Percentiles rank a stretch among this genome's conserved stretches.
These are phyloP conservation scores for Uria aalge DNA, from an alignment of 2,113 vertebrate species.

Conservation along the genomic window DNA sequence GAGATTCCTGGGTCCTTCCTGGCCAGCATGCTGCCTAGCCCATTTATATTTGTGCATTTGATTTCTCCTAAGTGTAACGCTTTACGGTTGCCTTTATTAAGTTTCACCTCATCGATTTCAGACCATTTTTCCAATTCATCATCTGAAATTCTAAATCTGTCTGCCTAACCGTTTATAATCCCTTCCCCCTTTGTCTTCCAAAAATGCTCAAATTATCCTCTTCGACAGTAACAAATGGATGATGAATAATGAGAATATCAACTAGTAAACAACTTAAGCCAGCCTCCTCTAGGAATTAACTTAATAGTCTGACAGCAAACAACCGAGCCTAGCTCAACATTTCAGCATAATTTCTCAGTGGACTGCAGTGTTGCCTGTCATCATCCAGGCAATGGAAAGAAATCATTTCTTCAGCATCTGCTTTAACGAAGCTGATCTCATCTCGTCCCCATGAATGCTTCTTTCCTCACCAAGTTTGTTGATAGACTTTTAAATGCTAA, in stretches of 20 bases:
- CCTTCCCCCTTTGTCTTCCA: neutral
- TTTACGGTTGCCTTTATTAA: constrained; percentile 32
- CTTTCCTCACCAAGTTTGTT: neutral
- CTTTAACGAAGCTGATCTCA: neutral
- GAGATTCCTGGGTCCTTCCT: neutral
- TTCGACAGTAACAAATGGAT: neutral
- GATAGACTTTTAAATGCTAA: neutral
- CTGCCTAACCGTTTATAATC: neutral
- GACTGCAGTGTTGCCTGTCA: neutral
- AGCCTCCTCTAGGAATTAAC: constrained; percentile 35
- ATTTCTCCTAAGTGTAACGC: constrained; percentile 44
- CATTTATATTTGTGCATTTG: neutral
- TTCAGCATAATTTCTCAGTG: constrained; percentile 36
- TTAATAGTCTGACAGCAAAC: constrained; percentile 34
- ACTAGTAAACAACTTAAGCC: constrained; percentile 45
- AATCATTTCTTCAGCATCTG: neutral
- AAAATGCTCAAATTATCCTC: constrained; percentile 11
- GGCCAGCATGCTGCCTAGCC: neutral
- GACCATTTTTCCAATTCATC: constrained; percentile 37
- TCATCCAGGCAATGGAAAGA: neutral
- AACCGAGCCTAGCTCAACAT: neutral
- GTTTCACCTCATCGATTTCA: constrained; percentile 46
- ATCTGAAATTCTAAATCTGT: constrained; percentile 7
- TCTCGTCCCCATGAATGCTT: neutral
- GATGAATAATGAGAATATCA: constrained; percentile 8